These are phyloP conservation scores for Ectobius pallidus DNA, from an alignment of 2,888 invertebrate genomes.

Conservation along the genomic window DNA sequence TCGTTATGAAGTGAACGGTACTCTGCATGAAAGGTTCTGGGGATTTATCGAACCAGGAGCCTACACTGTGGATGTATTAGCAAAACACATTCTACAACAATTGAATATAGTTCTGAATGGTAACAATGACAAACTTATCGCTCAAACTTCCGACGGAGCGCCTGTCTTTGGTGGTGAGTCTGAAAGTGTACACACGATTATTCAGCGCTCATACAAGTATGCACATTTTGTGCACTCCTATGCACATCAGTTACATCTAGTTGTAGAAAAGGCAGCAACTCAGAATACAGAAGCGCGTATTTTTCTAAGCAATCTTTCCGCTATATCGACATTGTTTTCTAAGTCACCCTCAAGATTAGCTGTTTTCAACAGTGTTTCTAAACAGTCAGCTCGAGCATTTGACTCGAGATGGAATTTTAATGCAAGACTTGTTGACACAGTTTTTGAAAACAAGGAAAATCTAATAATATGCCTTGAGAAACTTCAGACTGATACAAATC, in stretches of 20 bases:
- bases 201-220: background rate
- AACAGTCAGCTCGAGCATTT: background rate
- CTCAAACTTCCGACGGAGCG: background rate
- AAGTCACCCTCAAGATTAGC: background rate
- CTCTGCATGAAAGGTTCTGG: background rate
- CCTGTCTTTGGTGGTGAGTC: background rate
- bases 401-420: conserved; percentile 46
- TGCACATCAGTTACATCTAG: conserved; percentile 8
- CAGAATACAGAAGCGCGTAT: conserved; percentile 10
- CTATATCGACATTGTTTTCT: conserved; percentile 7
- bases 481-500: conserved; percentile 43
- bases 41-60: background rate
- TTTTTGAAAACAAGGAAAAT: conserved; percentile 42
- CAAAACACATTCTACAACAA: background rate
- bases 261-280: background rate
- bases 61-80: background rate
- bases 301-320: conserved; percentile 23
- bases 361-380: background rate
- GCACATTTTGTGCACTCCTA: conserved; percentile 11
- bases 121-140: background rate
- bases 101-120: background rate
- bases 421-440: conserved; percentile 43
- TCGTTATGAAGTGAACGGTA: background rate
- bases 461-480: conserved; percentile 44
- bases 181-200: background rate